A percentile compares a stretch with the other conserved stretches of the same genome.
phyloP scores from a whole-genome alignment of 1,140 invertebrate species.

The Drosophila lowei region DNA sequence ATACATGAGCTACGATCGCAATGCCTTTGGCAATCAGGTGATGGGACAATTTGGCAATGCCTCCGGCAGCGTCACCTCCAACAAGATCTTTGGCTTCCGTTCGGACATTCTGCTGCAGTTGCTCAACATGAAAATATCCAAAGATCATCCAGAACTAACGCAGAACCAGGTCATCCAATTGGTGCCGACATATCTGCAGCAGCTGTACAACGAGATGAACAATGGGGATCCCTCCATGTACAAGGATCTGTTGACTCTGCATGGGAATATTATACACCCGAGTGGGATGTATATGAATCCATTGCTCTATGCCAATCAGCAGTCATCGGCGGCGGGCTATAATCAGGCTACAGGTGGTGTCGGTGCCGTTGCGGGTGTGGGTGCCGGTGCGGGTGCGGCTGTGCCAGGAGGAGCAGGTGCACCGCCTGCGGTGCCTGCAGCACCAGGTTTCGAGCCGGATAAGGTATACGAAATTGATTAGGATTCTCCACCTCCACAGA shows the following conservation, averaged over 20 bases:
- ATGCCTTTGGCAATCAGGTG: conserved; percentile 66
- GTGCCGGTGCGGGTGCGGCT: too few species aligned
- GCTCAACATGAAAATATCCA: conserved; percentile 79
- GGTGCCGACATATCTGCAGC: conserved; percentile 77
- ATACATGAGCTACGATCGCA: conserved; percentile 78
- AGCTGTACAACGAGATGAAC: conserved; percentile 82
- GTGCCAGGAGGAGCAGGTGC: conserved; percentile 5
- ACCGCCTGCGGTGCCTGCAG: conserved; percentile 4
- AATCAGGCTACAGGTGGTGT: conserved; percentile 50
- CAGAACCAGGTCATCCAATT: conserved; percentile 74
- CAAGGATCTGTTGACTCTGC: conserved; percentile 73
- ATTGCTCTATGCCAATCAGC: conserved; percentile 77
- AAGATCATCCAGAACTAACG: conserved; percentile 73
- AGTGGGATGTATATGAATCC: conserved; percentile 82
- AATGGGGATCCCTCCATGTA: conserved; percentile 80
- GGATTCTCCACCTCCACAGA: not conserved
- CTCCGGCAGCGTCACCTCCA: conserved; percentile 81
- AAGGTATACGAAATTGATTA: conserved; percentile 82
- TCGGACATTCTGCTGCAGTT: conserved; percentile 79
- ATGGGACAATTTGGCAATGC: conserved; percentile 71
- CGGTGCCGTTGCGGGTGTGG: conserved; percentile 58
- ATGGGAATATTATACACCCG: conserved; percentile 71
- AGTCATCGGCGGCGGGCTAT: conserved; percentile 74
- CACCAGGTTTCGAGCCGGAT: conserved; percentile 71
- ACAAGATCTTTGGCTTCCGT: conserved; percentile 82